A percentile compares a stretch with the other conserved stretches of the same genome.
phyloP scores from a whole-genome alignment of 2,113 vertebrate genomes.

The Heterotilapia buettikoferi region DNA sequence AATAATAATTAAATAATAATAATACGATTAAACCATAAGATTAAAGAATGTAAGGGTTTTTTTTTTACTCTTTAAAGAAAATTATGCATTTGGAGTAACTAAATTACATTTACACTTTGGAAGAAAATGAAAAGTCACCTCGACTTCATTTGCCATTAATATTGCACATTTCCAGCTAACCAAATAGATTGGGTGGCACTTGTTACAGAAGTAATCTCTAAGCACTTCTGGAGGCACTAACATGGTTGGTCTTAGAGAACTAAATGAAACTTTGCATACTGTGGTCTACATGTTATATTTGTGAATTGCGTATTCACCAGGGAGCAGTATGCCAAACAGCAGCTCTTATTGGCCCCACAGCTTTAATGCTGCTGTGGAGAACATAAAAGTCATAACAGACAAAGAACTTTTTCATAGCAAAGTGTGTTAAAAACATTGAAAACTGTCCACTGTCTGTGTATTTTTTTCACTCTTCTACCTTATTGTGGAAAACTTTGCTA shows the following conservation, averaged over 20 bases:
- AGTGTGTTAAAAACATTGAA: not conserved
- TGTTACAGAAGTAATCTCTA: not conserved
- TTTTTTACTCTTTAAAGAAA: not conserved
- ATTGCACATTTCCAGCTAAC: not conserved
- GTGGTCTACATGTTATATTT: not conserved
- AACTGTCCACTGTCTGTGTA: not conserved
- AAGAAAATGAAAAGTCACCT: not conserved
- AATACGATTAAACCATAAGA: fast-evolving
- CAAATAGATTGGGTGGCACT: not conserved
- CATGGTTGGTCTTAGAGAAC: not conserved
- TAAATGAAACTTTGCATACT: not conserved
- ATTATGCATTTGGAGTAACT: not conserved
- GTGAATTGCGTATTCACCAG: not conserved
- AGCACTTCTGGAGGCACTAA: not conserved
- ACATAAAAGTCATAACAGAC: not conserved
- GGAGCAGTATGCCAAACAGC: not conserved
- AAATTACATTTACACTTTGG: not conserved
- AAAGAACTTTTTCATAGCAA: not conserved
- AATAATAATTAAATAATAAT: not conserved
- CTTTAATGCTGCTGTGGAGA: not conserved
- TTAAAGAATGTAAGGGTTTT: not conserved
- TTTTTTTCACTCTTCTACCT: not conserved
- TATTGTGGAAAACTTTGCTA: not conserved
- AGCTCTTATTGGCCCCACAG: not conserved
- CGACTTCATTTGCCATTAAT: not conserved